Evolutionary conservation across 2,113 vertebrate genomes (phyloP).

Genomic region (Albula goreensis): DNA sequence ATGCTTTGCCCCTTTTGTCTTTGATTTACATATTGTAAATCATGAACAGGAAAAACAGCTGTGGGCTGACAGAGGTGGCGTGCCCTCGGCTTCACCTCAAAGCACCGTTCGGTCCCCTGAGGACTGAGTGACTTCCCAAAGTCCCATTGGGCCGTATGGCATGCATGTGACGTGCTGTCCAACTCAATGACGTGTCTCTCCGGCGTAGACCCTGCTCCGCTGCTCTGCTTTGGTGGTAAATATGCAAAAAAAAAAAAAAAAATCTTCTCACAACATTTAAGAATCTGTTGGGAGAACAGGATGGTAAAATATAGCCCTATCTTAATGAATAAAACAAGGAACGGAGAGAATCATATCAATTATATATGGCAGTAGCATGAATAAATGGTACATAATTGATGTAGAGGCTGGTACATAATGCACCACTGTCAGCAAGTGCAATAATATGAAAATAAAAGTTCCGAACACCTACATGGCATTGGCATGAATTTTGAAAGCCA

Average conservation of each 20-base stretch:
- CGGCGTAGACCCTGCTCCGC: too few species aligned
- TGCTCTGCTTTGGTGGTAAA: background rate
- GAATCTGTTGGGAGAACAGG: background rate
- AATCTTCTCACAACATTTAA: background rate
- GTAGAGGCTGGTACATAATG: background rate
- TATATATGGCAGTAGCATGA: background rate
- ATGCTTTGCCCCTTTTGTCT: too few species aligned
- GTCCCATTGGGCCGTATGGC: background rate
- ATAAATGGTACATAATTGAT: conserved; percentile 1
- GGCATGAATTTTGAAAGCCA: background rate
- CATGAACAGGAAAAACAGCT: background rate
- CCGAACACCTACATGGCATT: background rate
- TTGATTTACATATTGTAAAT: too few species aligned
- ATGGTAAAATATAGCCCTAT: background rate
- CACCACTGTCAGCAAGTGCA: background rate
- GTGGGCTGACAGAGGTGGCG: background rate
- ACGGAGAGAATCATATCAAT: background rate
- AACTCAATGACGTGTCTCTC: background rate
- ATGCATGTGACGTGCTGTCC: background rate
- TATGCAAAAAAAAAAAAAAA: background rate
- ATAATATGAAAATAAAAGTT: background rate
- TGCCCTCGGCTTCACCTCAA: background rate
- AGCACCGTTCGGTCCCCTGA: background rate
- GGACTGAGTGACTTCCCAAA: background rate
- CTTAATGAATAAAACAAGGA: background rate